phyloP scores from a whole-genome alignment of 2,888 invertebrate species.

The Saturnia japonica region DNA sequence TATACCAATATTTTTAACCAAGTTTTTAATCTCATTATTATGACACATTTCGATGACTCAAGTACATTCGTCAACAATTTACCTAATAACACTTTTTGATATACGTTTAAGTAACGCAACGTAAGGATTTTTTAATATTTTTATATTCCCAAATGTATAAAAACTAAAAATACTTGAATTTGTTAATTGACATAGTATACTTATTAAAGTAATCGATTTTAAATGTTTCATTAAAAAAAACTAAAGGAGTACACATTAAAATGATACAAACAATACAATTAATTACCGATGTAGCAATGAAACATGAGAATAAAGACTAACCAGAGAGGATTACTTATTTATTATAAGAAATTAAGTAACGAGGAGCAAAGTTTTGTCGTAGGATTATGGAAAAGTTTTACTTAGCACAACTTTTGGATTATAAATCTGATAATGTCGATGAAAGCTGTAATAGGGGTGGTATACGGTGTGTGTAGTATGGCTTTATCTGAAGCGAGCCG shows the following conservation, averaged over 20 bases:
- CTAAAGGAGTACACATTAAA: background rate
- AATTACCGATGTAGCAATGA: background rate
- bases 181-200: background rate
- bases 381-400: conserved; percentile 60
- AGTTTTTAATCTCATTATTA: background rate
- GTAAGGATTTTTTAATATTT: background rate
- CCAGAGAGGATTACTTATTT: conserved; percentile 26
- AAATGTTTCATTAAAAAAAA: too few species aligned
- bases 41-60: background rate
- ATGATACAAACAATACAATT: background rate
- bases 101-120: background rate
- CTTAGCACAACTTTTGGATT: conserved; percentile 67
- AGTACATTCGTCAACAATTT: background rate
- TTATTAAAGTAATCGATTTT: background rate
- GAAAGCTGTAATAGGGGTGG: conserved; percentile 57
- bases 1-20: background rate
- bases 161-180: background rate
- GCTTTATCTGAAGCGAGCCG: conserved; percentile 48
- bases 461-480: conserved; percentile 50
- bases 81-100: background rate
- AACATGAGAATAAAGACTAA: conserved; percentile 4
- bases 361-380: conserved; percentile 53
- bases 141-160: too few species aligned
- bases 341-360: conserved; percentile 50
- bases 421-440: conserved; percentile 58